These are phyloP conservation scores for Gila orcuttii DNA, from an alignment of 2,113 vertebrate species.

Conservation along the genomic window DNA sequence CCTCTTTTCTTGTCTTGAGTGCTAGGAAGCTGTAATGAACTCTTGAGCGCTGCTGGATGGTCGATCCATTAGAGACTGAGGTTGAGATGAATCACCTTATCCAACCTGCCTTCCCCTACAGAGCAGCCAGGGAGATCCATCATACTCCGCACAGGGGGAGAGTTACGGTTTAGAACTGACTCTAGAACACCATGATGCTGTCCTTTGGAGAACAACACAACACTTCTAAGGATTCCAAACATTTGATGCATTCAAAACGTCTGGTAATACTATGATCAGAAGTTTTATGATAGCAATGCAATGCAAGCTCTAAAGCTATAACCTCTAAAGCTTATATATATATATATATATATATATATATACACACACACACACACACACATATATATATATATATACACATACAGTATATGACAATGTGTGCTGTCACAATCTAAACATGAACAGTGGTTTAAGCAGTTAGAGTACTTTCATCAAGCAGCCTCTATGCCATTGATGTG, in stretches of 20 bases:
- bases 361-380: too few species aligned
- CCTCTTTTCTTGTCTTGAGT: conserved; percentile 46
- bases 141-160: conserved; percentile 74
- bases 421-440: not conserved
- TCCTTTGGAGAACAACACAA: conserved; percentile 9
- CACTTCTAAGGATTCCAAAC: conserved; percentile 11
- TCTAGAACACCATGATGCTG: not conserved
- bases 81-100: conserved; percentile 82
- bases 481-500: conserved; percentile 45
- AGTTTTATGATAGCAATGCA: not conserved
- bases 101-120: conserved; percentile 76
- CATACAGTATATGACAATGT: not conserved
- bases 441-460: not conserved
- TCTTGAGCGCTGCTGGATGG: conserved; percentile 76
- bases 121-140: conserved; percentile 79
- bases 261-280: not conserved
- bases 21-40: conserved; percentile 72
- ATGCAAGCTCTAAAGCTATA: not conserved
- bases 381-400: too few species aligned
- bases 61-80: conserved; percentile 79
- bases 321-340: not conserved
- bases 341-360: too few species aligned
- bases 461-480: conserved; percentile 11
- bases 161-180: conserved; percentile 69
- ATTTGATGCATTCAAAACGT: not conserved